Conservation (phyloP, 2,113 vertebrate genomes). For the Eptesicus fuscus region DNA sequence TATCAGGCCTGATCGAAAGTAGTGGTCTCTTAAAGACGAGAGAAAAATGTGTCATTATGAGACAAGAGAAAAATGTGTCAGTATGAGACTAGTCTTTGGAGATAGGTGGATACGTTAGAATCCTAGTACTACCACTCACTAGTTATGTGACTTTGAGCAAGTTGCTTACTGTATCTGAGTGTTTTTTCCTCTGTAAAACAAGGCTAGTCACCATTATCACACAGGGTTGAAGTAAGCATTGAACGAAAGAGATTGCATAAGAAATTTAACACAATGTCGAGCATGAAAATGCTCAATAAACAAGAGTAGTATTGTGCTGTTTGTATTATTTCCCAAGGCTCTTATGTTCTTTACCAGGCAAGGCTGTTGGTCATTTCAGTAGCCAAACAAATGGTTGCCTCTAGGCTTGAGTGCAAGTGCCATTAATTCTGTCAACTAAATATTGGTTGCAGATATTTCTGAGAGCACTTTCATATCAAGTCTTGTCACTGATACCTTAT, state of each 20-base stretch:
- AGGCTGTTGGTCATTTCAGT: neutral
- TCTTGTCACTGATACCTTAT: neutral
- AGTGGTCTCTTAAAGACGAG: neutral
- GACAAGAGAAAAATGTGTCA: neutral
- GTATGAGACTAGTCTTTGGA: neutral
- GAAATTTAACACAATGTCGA: neutral
- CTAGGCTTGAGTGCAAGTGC: neutral
- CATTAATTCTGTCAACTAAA: neutral
- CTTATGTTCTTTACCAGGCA: neutral
- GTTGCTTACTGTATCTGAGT: neutral
- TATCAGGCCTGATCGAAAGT: neutral
- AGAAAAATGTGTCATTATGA: neutral
- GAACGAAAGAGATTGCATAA: neutral
- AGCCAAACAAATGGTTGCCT: neutral
- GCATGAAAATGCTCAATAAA: neutral
- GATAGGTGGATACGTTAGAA: neutral
- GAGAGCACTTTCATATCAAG: neutral
- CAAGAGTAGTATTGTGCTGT: neutral
- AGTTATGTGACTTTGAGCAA: neutral
- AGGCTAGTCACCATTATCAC: neutral
- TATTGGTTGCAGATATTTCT: neutral
- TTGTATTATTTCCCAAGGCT: neutral
- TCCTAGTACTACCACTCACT: neutral
- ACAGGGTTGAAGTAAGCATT: neutral
- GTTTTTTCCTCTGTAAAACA: neutral